Conservation (phyloP, 2,888 invertebrate species). For the Seira sanloemensis region DNA sequence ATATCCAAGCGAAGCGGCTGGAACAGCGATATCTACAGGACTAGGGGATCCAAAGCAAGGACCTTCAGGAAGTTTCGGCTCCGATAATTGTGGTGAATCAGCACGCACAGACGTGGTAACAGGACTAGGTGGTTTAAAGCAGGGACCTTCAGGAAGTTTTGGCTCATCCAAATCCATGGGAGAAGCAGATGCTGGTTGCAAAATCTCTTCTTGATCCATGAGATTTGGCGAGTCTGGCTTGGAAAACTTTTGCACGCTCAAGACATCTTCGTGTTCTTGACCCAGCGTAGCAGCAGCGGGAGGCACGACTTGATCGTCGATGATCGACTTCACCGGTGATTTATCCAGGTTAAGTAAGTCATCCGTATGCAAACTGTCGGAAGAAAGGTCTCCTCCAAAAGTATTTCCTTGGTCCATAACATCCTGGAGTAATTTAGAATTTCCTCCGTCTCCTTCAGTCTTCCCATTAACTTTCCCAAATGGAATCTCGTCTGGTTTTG, state of each 20-base stretch:
- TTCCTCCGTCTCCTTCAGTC: constrained; percentile 50
- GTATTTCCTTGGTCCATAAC: constrained; percentile 50
- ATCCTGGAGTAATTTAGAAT: constrained; percentile 50
- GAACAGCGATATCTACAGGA: constrained; percentile 18
- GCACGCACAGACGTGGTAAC: constrained; percentile 2
- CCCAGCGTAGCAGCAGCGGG: constrained; percentile 36
- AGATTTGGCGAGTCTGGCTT: background rate
- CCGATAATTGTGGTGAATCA: constrained; percentile 54
- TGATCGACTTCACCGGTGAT: constrained; percentile 25
- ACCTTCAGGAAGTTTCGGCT: constrained; percentile 55
- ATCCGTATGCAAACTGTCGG: constrained; percentile 49
- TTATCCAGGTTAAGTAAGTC: constrained; percentile 47
- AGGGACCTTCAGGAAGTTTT: constrained; percentile 35
- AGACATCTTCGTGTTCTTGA: constrained; percentile 26
- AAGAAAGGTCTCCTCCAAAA: constrained; percentile 43
- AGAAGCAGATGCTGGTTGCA: constrained; percentile 28
- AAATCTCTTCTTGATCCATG: constrained; percentile 2
- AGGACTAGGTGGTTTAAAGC: constrained; percentile 35
- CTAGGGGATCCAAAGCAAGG: constrained; percentile 57
- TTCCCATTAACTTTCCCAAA: constrained; percentile 56
- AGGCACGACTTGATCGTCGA: constrained; percentile 60
- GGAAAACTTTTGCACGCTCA: constrained; percentile 7
- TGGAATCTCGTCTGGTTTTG: constrained; percentile 36
- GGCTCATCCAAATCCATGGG: constrained; percentile 16
- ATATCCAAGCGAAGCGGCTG: background rate